These are phyloP conservation scores for Drosophila atroscutellata DNA, from an alignment of 2,888 invertebrate genomes.

Conservation along the genomic window DNA sequence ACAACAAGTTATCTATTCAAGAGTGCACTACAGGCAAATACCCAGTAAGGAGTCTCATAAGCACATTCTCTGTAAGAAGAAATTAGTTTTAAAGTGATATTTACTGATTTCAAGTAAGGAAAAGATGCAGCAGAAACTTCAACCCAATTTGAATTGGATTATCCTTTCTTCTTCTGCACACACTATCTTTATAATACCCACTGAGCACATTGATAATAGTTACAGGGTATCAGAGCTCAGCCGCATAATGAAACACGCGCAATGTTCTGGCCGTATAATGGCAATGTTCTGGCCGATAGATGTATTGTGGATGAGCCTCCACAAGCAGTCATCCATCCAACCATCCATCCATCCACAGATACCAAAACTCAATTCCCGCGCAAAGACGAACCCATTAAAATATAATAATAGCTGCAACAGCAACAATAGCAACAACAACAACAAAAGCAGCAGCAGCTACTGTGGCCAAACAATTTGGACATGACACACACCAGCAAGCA, in stretches of 20 bases:
- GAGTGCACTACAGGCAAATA: not conserved
- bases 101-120: not conserved
- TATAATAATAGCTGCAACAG: constrained; percentile 74
- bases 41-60: not conserved
- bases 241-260: constrained; percentile 75
- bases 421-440: constrained; percentile 16
- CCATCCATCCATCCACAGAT: constrained; percentile 29
- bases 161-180: not conserved
- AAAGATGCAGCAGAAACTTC: not conserved
- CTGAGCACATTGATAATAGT: no score
- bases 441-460: constrained; percentile 42
- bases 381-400: constrained; percentile 77
- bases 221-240: constrained; percentile 25
- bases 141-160: not conserved
- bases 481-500: constrained; percentile 63
- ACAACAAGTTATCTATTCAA: not conserved
- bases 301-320: constrained; percentile 35
- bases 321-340: constrained; percentile 8
- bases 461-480: constrained; percentile 75
- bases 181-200: not conserved
- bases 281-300: constrained; percentile 64
- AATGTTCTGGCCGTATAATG: constrained; percentile 64
- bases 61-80: not conserved
- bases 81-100: not conserved
- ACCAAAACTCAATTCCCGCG: constrained; percentile 61